Conservation (phyloP, 2,113 vertebrate species). For the Rhodinocichla rosea region DNA sequence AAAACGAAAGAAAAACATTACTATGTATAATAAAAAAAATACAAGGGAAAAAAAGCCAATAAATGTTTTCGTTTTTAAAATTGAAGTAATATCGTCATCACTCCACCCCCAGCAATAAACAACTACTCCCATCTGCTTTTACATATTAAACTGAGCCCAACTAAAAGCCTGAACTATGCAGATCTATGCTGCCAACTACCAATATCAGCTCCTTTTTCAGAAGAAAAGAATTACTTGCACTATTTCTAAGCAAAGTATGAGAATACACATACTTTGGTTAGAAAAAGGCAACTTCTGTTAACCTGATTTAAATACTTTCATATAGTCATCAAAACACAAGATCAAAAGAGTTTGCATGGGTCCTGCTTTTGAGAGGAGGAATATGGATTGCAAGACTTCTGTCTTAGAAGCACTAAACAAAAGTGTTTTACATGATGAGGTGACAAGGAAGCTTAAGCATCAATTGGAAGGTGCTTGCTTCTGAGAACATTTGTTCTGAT, state of each 20-base stretch:
- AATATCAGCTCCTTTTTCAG: neutral
- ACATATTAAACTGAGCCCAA: neutral
- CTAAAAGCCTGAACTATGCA: neutral
- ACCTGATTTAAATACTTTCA: neutral
- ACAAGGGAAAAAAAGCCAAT: neutral
- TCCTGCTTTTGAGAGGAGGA: neutral
- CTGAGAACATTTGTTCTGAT: neutral
- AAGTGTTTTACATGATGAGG: accelerated
- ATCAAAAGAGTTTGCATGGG: neutral
- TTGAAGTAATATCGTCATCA: neutral
- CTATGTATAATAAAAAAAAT: accelerated
- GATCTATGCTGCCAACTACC: neutral
- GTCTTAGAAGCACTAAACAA: neutral
- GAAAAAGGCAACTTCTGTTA: neutral
- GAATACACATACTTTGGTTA: neutral
- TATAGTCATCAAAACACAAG: neutral
- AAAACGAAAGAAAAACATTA: neutral
- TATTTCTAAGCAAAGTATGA: neutral
- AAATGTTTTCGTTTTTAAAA: neutral
- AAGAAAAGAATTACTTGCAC: neutral
- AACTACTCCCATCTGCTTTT: neutral
- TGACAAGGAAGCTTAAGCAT: neutral
- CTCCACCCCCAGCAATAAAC: neutral
- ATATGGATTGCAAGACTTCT: neutral
- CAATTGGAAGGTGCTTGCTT: neutral